Evolutionary conservation across 2,113 vertebrate species (phyloP), one percentile per base, ranked within the genome.

Genomic region (Stictonetta naevosa): DNA sequence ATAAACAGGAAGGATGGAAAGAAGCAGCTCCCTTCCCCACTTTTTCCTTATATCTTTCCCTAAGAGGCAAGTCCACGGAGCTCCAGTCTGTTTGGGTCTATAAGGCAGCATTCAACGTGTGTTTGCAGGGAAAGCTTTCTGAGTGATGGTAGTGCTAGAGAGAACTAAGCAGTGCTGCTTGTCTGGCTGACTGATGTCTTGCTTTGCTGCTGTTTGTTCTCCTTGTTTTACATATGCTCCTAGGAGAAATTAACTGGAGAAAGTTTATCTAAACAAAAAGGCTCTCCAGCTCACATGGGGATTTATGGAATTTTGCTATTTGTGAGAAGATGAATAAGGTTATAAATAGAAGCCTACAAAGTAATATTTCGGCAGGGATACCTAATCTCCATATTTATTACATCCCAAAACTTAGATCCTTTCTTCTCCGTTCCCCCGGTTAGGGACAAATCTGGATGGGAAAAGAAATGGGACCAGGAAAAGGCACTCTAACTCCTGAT

Each of bases 221-320:
- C 69, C 53, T 75, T 92, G 56, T 33, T 86, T 91, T 91, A 44
- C 62, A 84, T 34, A 40, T 4, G 7, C 12, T 90, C 19, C 66
- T 72, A 31, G 28, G 18, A 80, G 53, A 94, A 91, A 94, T 69
- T 34, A 86, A 6, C 36, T 74, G 10, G 17, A 90, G 55, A 66
- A 60, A 40, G 25, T 71, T 93, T 93, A 58, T 81, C 83, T 77
- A 92, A 90, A 86, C 71, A 67, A 91, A 83, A 95, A 66, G 11
- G 10, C 9, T 81, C 20, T 91, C 22, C 6, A 21, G 18, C 64
- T 29, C 66, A 52, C 1, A 0, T 42, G 11, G 26, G 26, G 8
- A 22, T 83, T 86, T 74, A 28, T 42, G 46, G 60, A 90, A 91
- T 60, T 77, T 81, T 71, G 22, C 13, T 86, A 9, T 52, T 81